Percentiles rank a stretch among this genome's conserved stretches.
phyloP scores from a whole-genome alignment of 2,797 vertebrate species.

The Bradypodion ventrale region DNA sequence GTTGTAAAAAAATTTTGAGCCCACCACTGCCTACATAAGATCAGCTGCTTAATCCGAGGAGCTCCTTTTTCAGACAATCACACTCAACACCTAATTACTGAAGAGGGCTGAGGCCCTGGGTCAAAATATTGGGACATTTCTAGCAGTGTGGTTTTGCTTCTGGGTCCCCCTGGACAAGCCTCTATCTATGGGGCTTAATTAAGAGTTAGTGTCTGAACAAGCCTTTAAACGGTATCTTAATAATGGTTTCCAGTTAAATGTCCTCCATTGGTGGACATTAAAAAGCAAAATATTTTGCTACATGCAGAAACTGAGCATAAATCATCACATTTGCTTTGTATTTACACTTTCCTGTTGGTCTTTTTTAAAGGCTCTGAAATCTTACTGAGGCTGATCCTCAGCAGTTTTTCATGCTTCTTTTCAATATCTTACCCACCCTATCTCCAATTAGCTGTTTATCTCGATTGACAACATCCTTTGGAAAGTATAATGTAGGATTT shows the following conservation, averaged over 20 bases:
- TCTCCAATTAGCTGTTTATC: too few relatives aligned
- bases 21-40: neutral
- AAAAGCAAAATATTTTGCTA: neutral
- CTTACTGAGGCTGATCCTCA: neutral
- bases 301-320: too few relatives aligned
- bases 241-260: neutral
- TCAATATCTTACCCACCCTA: too few relatives aligned
- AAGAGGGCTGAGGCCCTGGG: too few relatives aligned
- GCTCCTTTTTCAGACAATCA: neutral
- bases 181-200: neutral
- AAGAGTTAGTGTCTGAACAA: neutral
- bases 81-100: neutral
- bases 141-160: neutral
- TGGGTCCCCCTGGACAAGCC: neutral
- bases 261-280: neutral
- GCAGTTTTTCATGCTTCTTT: neutral
- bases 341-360: neutral
- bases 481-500: neutral
- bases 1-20: too few relatives aligned
- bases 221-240: neutral
- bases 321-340: neutral
- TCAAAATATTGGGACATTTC: too few relatives aligned
- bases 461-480: too few relatives aligned
- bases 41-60: neutral
- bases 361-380: neutral